These are phyloP conservation scores for Sula dactylatra DNA, from an alignment of 2,113 vertebrate species.

Conservation along the genomic window DNA sequence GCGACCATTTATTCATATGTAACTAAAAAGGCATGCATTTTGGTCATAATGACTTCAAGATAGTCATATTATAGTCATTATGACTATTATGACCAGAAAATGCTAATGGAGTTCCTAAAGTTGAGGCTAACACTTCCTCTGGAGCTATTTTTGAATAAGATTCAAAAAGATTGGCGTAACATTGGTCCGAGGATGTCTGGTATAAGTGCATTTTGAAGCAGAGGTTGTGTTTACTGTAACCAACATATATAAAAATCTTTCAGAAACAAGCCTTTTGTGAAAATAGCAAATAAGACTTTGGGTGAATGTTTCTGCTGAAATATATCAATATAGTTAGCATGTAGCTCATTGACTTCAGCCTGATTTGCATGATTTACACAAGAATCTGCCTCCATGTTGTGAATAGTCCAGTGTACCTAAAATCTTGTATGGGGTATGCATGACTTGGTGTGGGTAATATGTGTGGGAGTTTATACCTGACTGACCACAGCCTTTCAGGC, in stretches of 20 bases:
- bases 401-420: neutral
- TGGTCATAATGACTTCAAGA: neutral
- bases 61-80: no score
- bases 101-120: neutral
- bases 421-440: neutral
- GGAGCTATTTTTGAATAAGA: neutral
- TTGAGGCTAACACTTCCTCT: neutral
- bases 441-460: neutral
- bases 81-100: no score
- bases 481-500: neutral
- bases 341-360: neutral
- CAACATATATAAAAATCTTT: neutral
- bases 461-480: neutral
- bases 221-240: neutral
- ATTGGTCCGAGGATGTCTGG: neutral
- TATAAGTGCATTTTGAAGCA: neutral
- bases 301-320: neutral
- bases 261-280: neutral
- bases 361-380: neutral
- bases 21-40: neutral
- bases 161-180: neutral
- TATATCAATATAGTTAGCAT: neutral
- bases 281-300: neutral
- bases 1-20: neutral
- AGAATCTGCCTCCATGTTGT: neutral